Base-by-base conservation (phyloP, 2,113 vertebrate species). In the Epinephelus fuscoguttatus region DNA sequence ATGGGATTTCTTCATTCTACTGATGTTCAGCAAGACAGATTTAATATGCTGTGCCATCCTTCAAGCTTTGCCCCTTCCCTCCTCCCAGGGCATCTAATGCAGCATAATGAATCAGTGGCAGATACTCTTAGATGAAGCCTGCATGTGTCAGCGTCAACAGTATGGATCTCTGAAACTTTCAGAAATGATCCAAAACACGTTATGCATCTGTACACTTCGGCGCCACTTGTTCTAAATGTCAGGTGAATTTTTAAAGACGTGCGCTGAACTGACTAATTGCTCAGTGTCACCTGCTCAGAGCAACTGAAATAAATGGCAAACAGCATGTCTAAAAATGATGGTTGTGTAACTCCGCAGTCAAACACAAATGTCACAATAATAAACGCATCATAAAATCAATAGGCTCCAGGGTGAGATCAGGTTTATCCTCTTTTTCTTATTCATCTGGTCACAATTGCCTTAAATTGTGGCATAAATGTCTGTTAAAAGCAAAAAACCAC, bases 31-130 rank as follows among this genome's bases (percentile, higher is more conserved):
- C 37, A 61, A 86, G 82, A 86, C 78, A 76, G 25, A 79, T 88
- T 92, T 88, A 91, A 92, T 93, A 94, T 92, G 86, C 91, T 70
- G 69, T 37, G 70, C 90, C 84, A 84, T 89, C 81, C 87, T 86
- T 89, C 87, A 60, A 89, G 85, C 85, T 80, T 81, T 87, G 90
- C 87, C 88, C 87, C 88, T 56, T 88, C 66, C 66, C 75, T 88
- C 68, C 84, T 93, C 89, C 77, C 47, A 25, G 88, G 88, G 78
- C 84, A 66, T 87, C 85, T 82, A 80, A 91, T 85, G 84, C 83
- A 81, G 89, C 81, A 80, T 89, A 85, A 93, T 90, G 87, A 92
- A 92, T 92, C 85, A 89, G 75, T 87, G 82, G 87, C 77, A 80
- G 78, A 89, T 76, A 59, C 76, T 78, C 84, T 85, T 50, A 73